Base-by-base conservation (phyloP, 1,140 invertebrate species). In the Kradibia gibbosae region DNA sequence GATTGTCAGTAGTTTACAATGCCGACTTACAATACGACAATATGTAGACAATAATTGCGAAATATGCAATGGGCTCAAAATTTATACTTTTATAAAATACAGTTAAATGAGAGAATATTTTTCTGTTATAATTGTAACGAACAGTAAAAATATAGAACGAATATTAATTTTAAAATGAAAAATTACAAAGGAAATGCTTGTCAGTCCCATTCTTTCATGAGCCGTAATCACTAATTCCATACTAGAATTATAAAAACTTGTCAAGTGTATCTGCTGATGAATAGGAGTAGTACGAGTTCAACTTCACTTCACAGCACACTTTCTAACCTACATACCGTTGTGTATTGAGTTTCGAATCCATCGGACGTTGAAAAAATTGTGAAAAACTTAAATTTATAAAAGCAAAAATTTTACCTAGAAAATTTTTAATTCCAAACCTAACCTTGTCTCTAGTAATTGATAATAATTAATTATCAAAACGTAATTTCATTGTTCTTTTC, bases 231-330 rank as follows among this genome's bases (percentile, higher is more conserved):
- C 71, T 81, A 81, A 81, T 81, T 75, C 57, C 48, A 11, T 31
- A 31, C 72, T 67, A 75, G 42, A 80, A 80, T 74, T 67, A 67
- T 80, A 81, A 81, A 75, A 81, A 75, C 79, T 74, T 67, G 72
- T 81, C 72, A 70, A 81, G 57, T 75, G 72, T 67, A 48, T 75
- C 45, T 72, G 62, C 57, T 62, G 60, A 75, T 55, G 72, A 81
- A 67, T 75, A 75, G 70, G 55, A 67, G 31, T 39, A 48, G 31
- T 5, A 74, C n/a, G 77, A 39, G 53, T 57, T 78, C 50, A 25
- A 71, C 17, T 17, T 20, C 28, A 31, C 25, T 60, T 1, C 45
- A 48, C 28, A 10, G n/a, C 13, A 31, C n/a, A 72, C 67, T 72
- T 79, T 79, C 78, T 48, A 57, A 36, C 15, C 76, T 36, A 25